Percentiles rank a stretch among this genome's conserved stretches.
These are phyloP conservation scores for Triops longicaudatus DNA, from an alignment of 1,140 invertebrate genomes.

Conservation along the genomic window DNA sequence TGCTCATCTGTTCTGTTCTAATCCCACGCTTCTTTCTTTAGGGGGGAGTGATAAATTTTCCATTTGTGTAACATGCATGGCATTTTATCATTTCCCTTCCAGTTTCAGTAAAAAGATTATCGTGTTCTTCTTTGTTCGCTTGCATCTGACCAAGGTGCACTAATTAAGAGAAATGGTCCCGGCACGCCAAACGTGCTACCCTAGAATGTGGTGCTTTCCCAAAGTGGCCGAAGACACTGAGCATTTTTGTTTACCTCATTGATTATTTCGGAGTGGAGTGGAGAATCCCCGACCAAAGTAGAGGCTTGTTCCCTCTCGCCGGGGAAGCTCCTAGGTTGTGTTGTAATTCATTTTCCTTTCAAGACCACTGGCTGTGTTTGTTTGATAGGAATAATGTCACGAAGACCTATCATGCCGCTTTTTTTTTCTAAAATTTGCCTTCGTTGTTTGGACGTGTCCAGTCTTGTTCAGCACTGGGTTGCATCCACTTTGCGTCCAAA, in stretches of 20 bases:
- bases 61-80: not conserved
- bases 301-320: not conserved
- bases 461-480: too few relatives aligned
- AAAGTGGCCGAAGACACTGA: conserved; percentile 5
- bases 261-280: not conserved
- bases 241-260: not conserved
- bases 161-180: not conserved
- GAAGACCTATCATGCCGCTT: not conserved
- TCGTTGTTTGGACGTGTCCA: too few relatives aligned
- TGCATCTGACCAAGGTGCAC: not conserved
- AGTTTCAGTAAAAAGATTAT: not conserved
- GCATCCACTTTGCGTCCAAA: too few relatives aligned
- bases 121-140: not conserved
- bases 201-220: not conserved
- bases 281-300: not conserved
- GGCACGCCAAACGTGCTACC: conserved; percentile 4
- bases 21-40: not conserved
- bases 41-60: not conserved
- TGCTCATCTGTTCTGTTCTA: not conserved
- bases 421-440: not conserved
- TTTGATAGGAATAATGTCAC: not conserved
- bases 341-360: not conserved
- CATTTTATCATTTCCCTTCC: not conserved
- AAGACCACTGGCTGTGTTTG: not conserved
- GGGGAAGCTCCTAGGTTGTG: not conserved